Percentiles rank a stretch among this genome's conserved stretches.
phyloP scores from a whole-genome alignment of 2,113 vertebrate species.

The Butorides virescens region DNA sequence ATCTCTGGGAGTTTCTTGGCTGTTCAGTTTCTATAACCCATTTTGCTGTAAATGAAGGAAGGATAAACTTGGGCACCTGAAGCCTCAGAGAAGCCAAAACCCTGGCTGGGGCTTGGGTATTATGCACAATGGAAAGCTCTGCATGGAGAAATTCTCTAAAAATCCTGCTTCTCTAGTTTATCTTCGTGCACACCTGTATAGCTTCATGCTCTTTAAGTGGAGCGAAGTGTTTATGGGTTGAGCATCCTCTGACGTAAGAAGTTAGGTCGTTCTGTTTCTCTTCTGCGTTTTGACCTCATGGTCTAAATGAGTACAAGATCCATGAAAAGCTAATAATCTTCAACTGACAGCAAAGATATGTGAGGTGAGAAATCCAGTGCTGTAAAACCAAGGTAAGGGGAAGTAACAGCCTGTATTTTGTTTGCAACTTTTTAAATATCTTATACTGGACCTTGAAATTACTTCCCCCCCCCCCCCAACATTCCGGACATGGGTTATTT shows the following conservation, averaged over 20 bases:
- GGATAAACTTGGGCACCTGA: background rate
- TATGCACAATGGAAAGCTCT: background rate
- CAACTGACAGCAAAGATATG: background rate
- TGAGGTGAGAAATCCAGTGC: background rate
- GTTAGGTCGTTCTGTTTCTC: background rate
- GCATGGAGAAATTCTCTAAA: background rate
- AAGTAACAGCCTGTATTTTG: background rate
- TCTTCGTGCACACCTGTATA: background rate
- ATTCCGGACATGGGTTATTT: background rate
- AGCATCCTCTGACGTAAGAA: background rate
- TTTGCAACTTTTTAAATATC: background rate
- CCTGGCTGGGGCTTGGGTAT: background rate
- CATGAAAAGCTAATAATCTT: background rate
- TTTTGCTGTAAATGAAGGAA: background rate
- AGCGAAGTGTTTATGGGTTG: background rate
- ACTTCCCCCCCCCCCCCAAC: background rate
- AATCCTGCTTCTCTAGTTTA: background rate
- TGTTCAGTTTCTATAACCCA: background rate
- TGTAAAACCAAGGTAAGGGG: background rate
- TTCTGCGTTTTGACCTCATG: background rate
- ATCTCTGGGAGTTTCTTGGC: background rate
- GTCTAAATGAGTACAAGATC: background rate
- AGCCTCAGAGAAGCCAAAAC: background rate
- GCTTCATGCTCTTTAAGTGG: background rate
- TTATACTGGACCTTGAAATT: background rate